phyloP scores from a whole-genome alignment of 2,113 vertebrate species.

The Hyla sarda region DNA sequence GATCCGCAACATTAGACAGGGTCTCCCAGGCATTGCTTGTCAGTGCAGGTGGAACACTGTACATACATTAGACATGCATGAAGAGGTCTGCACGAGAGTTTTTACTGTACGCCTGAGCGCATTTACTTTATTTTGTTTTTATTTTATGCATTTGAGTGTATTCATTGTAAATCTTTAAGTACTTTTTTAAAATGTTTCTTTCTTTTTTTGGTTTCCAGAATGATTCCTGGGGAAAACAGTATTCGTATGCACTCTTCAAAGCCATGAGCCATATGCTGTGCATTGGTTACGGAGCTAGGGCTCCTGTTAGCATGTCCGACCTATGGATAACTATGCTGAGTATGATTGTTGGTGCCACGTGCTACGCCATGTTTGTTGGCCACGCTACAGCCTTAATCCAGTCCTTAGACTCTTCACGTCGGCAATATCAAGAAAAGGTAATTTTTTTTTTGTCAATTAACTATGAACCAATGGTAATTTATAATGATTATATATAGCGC shows the following conservation, averaged over 20 bases:
- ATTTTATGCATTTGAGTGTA: not conserved
- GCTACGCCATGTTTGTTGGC: constrained; percentile 98
- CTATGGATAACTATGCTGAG: constrained; percentile 99
- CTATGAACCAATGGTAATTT: not conserved
- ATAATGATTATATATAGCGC: not conserved
- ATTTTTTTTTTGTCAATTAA: constrained; percentile 39
- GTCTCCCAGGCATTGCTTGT: constrained; percentile 45
- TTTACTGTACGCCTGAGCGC: constrained; percentile 63
- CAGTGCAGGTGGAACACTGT: constrained; percentile 56
- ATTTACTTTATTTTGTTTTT: not conserved
- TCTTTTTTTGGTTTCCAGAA: constrained; percentile 80
- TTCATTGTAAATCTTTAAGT: not conserved
- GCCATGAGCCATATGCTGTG: constrained; percentile 99
- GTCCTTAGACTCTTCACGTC: constrained; percentile 93
- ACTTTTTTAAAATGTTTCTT: constrained; percentile 6
- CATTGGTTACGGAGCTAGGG: constrained; percentile 95
- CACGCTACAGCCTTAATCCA: constrained; percentile 97
- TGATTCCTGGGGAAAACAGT: constrained; percentile 98
- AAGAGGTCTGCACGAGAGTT: constrained; percentile 60
- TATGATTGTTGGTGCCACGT: constrained; percentile 98
- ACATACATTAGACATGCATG: constrained; percentile 55
- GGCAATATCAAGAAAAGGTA: constrained; percentile 99
- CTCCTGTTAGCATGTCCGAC: constrained; percentile 97
- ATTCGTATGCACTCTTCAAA: constrained; percentile 98
- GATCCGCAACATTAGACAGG: constrained; percentile 53